A percentile compares a stretch with the other conserved stretches of the same genome.
These are phyloP conservation scores for Drosophila paucipuncta DNA, from an alignment of 2,888 invertebrate species.

Conservation along the genomic window DNA sequence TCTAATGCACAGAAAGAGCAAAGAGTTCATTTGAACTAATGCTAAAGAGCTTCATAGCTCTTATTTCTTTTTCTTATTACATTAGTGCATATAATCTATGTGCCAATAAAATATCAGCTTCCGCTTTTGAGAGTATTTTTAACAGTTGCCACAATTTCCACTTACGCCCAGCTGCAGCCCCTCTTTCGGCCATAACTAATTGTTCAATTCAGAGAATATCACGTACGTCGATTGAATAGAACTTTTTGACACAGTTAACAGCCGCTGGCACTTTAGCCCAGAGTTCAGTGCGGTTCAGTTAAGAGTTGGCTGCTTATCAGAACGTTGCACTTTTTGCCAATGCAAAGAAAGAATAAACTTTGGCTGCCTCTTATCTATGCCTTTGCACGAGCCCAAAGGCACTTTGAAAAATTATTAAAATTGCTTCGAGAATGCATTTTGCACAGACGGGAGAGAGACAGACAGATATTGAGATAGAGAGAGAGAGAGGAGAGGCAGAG, in stretches of 20 bases:
- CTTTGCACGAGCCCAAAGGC: conserved; percentile 56
- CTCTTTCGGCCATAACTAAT: conserved; percentile 37
- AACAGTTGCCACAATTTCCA: conserved; percentile 24
- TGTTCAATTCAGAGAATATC: conserved; percentile 46
- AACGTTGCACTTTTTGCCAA: conserved; percentile 72
- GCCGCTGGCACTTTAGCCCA: conserved; percentile 53
- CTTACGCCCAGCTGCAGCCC: conserved; percentile 2
- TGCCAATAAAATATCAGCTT: neutral
- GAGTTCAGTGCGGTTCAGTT: conserved; percentile 20
- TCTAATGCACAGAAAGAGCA: neutral
- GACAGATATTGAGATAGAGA: neutral
- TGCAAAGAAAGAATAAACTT: conserved; percentile 48
- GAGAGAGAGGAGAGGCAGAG: neutral
- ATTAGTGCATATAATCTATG: neutral
- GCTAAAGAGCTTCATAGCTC: neutral
- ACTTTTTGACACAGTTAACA: conserved; percentile 76
- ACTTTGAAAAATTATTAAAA: conserved; percentile 73
- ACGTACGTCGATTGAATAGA: conserved; percentile 53
- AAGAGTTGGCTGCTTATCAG: conserved; percentile 65
- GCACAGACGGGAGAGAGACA: conserved; percentile 11
- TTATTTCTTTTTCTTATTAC: neutral
- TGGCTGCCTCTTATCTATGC: conserved; percentile 61
- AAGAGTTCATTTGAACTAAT: neutral
- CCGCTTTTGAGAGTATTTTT: neutral
- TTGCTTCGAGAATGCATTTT: conserved; percentile 71